These are phyloP conservation scores for Callaeas wilsoni DNA, from an alignment of 2,113 vertebrate species.

Conservation along the genomic window DNA sequence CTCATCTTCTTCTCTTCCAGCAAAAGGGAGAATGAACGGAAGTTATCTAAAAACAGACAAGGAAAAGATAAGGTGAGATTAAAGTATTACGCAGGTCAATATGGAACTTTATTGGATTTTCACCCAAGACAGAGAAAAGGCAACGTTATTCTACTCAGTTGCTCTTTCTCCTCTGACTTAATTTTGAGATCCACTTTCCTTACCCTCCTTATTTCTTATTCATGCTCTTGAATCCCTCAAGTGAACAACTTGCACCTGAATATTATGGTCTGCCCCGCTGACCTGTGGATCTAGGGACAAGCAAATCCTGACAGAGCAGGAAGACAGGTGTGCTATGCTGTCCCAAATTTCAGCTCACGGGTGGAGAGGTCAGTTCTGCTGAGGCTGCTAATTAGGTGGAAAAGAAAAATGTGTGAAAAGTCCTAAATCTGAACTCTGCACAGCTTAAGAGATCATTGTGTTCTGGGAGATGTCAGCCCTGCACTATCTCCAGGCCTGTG, in stretches of 20 bases:
- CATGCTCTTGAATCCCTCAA: neutral
- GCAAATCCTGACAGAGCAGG: neutral
- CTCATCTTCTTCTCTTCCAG: slow-evolving; percentile 59
- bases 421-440: neutral
- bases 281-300: neutral
- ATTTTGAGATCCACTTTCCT: neutral
- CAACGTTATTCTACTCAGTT: neutral
- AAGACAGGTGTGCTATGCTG: neutral
- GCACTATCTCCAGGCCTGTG: neutral
- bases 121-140: neutral
- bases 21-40: slow-evolving; percentile 69
- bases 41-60: slow-evolving; percentile 54
- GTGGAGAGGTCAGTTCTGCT: neutral
- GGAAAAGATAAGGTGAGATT: slow-evolving; percentile 57
- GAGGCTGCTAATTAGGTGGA: neutral
- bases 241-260: neutral
- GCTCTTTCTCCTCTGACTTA: neutral
- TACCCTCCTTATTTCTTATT: neutral
- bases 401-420: neutral
- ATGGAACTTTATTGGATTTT: slow-evolving; percentile 22
- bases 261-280: neutral
- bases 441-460: neutral
- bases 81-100: slow-evolving; percentile 38
- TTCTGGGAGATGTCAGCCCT: neutral
- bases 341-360: neutral